These are phyloP conservation scores for Cosmorhoe ocellata DNA, from an alignment of 2,888 invertebrate species.

Conservation along the genomic window DNA sequence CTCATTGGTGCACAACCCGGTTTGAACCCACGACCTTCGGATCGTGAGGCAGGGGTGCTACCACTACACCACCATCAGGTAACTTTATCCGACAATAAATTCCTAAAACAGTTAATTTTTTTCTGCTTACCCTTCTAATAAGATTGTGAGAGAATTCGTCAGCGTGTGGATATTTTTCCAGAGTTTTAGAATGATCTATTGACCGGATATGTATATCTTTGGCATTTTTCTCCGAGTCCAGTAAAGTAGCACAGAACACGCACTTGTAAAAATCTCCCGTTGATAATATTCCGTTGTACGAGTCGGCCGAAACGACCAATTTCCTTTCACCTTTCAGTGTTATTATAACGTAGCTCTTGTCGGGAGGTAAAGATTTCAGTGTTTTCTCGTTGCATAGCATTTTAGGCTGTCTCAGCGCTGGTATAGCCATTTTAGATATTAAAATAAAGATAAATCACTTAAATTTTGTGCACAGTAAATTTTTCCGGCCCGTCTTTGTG, in stretches of 20 bases:
- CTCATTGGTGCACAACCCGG: no score
- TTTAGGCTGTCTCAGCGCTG: slow-evolving; percentile 54
- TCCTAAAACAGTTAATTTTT: no score
- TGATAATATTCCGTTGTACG: slow-evolving; percentile 59
- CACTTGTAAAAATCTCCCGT: slow-evolving; percentile 51
- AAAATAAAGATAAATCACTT: no score
- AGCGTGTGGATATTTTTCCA: slow-evolving; percentile 49
- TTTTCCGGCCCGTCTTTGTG: no score
- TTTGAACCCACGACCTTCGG: no score
- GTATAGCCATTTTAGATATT: slow-evolving; percentile 39
- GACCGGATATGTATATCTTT: slow-evolving; percentile 54
- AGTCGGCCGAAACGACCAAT: slow-evolving; percentile 57
- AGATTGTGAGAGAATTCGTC: slow-evolving; percentile 55
- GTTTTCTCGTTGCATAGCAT: slow-evolving; percentile 8
- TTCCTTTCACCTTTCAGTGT: slow-evolving; percentile 52
- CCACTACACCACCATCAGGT: no score
- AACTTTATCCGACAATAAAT: no score
- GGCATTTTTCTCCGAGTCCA: slow-evolving; percentile 38
- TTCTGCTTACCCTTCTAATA: slow-evolving; percentile 55
- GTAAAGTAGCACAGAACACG: slow-evolving; percentile 50
- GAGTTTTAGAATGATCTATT: slow-evolving; percentile 40
- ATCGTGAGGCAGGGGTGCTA: no score
- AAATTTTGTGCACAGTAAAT: no score
- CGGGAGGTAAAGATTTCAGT: slow-evolving; percentile 14
- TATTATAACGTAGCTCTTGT: slow-evolving; percentile 49